These are phyloP conservation scores for Magallana ariakensis DNA, from an alignment of 1,140 invertebrate species.

Conservation along the genomic window DNA sequence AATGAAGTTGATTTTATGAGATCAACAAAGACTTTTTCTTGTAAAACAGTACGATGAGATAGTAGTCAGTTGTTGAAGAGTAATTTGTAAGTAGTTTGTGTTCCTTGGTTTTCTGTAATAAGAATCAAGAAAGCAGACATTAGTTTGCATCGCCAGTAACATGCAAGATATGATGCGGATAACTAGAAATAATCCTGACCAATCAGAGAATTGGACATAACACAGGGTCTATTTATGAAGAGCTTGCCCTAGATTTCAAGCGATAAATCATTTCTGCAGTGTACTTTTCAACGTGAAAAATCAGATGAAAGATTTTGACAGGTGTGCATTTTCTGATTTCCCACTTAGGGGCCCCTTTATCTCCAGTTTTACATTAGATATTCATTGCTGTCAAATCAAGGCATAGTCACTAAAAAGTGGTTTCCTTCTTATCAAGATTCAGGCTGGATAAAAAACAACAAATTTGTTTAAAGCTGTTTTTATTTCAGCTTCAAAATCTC, in stretches of 20 bases:
- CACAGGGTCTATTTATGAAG: neutral
- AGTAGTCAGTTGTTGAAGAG: too few species aligned
- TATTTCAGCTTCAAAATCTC: neutral
- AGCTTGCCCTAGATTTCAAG: neutral
- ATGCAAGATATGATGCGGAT: too few species aligned
- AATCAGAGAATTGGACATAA: neutral
- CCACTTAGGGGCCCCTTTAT: neutral
- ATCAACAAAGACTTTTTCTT: too few species aligned
- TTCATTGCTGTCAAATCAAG: slow-evolving; percentile 5
- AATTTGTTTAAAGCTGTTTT: slow-evolving; percentile 25
- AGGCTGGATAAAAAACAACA: neutral
- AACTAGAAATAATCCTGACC: too few species aligned
- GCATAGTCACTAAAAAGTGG: neutral
- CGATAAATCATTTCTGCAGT: neutral
- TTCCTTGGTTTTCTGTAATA: too few species aligned
- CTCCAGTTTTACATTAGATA: slow-evolving; percentile 5
- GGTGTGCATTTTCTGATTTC: neutral
- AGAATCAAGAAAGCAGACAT: too few species aligned
- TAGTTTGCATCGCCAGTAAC: too few species aligned
- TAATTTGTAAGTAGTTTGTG: too few species aligned
- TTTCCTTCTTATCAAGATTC: neutral
- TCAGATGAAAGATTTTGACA: slow-evolving; percentile 9
- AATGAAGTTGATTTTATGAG: too few species aligned
- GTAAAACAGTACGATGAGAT: too few species aligned
- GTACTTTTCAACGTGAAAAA: neutral